Evolutionary conservation across 2,888 invertebrate species (phyloP), one percentile per base, ranked within the genome.

Genomic region (Eupithecia vulgata): DNA sequence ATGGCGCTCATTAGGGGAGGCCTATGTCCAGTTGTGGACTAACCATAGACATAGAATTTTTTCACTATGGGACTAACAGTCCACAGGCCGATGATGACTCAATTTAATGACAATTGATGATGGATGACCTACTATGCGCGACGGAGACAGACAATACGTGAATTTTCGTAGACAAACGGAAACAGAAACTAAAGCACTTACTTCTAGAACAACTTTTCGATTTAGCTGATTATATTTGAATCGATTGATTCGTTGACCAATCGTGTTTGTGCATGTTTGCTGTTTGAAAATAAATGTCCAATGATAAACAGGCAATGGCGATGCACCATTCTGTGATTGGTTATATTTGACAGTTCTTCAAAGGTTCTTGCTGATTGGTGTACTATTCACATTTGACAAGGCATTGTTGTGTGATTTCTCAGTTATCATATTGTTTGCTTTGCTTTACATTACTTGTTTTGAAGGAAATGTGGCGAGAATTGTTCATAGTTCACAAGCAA

Each of bases 371-470:
- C 65, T 40, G 21, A 65, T 65, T 65, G 65, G 65, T 65, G 21
- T 13, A 65, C 13, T 10, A 7, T 15, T 40, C n/a, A 64, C 13
- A 40, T 42, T 42, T 65, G 65, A 65, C 15, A 64, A 64, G 25
- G 5, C 40, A 65, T 4, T 30, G 30, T 30, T 25, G 21, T 37
- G 34, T 37, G 64, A 21, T 65, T 40, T 65, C 37, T 4, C n/a
- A n/a, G n/a, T n/a, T n/a, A 40, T 37, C 2, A 3, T n/a, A 40
- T 37, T 21, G 64, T 40, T 64, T 64, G 40, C n/a, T 59, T 30
- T 3, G n/a, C n/a, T 68, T 12, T 61, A 68, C 68, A 68, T 68
- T 61, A 21, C 68, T 68, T 40, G 30, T 30, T 65, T 40, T 12
- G 10, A 1, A 42, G 21, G 25, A 13, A 15, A 37, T 6, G 8